phyloP scores from a whole-genome alignment of 1,140 invertebrate genomes.

The Drosophila nasuta region DNA sequence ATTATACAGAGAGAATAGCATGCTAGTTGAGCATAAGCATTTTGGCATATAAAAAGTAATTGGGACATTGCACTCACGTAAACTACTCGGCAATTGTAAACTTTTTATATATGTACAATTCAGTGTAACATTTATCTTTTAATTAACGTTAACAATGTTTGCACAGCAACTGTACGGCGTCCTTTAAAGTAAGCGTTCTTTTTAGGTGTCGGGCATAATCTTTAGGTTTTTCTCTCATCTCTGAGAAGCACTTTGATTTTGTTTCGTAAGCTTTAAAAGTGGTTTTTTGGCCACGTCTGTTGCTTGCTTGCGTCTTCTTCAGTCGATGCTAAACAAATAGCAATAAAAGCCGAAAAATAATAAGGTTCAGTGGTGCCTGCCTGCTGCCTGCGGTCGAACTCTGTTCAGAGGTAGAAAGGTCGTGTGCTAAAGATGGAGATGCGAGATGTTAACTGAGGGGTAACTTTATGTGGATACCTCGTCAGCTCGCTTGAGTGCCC shows the following conservation, averaged over 20 bases:
- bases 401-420: background rate
- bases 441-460: background rate
- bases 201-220: slow-evolving; percentile 8
- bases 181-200: background rate
- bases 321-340: slow-evolving; percentile 71
- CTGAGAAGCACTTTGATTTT: slow-evolving; percentile 28
- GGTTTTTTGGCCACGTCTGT: slow-evolving; percentile 26
- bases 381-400: slow-evolving; percentile 46
- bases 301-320: slow-evolving; percentile 12
- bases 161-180: background rate
- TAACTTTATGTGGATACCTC: slow-evolving; percentile 48
- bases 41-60: slow-evolving; percentile 2
- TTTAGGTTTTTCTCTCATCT: slow-evolving; percentile 12
- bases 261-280: slow-evolving; percentile 30
- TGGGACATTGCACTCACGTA: background rate
- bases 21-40: background rate
- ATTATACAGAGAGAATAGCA: slow-evolving; percentile 1
- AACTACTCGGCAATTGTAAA: slow-evolving; percentile 11
- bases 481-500: slow-evolving; percentile 64
- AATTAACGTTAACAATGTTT: background rate
- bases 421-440: background rate
- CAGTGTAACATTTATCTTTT: background rate
- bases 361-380: slow-evolving; percentile 57
- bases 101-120: background rate
- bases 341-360: slow-evolving; percentile 79